Percentiles rank a stretch among this genome's conserved stretches.
Evolutionary conservation across 2,797 vertebrate genomes (phyloP).

Genomic region (Hippocampus kuda): DNA sequence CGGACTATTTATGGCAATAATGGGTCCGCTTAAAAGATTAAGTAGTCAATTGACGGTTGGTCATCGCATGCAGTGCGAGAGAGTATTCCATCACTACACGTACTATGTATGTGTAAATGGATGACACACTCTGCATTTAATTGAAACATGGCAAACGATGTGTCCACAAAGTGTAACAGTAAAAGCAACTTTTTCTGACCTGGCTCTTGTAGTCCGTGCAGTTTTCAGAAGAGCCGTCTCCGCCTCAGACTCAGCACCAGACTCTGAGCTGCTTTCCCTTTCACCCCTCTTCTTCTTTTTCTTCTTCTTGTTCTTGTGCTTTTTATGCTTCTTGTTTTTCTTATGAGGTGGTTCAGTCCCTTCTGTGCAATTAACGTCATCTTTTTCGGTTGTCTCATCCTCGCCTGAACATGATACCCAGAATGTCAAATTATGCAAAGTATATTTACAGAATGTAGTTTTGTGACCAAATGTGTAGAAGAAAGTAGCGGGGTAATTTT

Average conservation of each 20-base stretch:
- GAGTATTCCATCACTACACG: too few relatives aligned
- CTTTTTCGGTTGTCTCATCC: conserved; percentile 59
- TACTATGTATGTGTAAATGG: too few relatives aligned
- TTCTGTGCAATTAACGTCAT: conserved; percentile 58
- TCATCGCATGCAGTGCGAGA: too few relatives aligned
- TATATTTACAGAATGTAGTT: neutral
- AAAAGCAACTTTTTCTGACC: conserved; percentile 44
- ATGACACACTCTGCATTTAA: neutral
- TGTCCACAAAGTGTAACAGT: neutral
- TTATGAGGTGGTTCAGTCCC: conserved; percentile 62
- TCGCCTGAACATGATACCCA: conserved; percentile 49
- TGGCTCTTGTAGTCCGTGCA: conserved; percentile 59
- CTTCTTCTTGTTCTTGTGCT: conserved; percentile 78
- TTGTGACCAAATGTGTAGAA: neutral
- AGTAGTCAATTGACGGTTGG: too few relatives aligned
- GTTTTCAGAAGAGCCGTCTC: conserved; percentile 47
- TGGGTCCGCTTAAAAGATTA: too few relatives aligned
- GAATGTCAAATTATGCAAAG: neutral
- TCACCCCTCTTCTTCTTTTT: conserved; percentile 68
- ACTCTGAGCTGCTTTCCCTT: conserved; percentile 73
- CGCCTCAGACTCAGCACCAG: conserved; percentile 65
- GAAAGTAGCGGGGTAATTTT: neutral
- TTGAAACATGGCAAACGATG: neutral
- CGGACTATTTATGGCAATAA: too few relatives aligned
- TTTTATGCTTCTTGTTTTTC: conserved; percentile 75